These are phyloP conservation scores for Melieria picta DNA, from an alignment of 2,888 invertebrate species.

Conservation along the genomic window DNA sequence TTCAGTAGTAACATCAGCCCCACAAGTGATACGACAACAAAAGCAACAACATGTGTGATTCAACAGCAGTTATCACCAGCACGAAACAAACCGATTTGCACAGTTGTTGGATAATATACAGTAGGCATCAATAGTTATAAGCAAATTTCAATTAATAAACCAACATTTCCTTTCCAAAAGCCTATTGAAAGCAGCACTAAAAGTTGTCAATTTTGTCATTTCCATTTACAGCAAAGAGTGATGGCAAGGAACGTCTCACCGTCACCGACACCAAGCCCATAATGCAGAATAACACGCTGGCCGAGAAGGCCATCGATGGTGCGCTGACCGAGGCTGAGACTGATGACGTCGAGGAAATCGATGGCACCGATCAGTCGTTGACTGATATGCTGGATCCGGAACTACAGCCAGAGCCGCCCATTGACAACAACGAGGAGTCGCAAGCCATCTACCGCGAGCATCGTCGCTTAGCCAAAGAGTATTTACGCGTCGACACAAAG, in stretches of 20 bases:
- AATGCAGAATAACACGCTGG: slow-evolving; percentile 43
- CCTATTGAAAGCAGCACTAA: neutral
- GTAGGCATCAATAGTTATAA: slow-evolving; percentile 66
- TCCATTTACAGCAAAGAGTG: slow-evolving; percentile 60
- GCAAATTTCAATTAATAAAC: neutral
- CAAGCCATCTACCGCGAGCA: slow-evolving; percentile 89
- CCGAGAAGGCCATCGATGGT: slow-evolving; percentile 39
- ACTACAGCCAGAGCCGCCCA: slow-evolving; percentile 85
- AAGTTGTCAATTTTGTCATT: neutral
- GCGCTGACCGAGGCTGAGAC: slow-evolving; percentile 52
- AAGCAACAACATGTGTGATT: slow-evolving; percentile 68
- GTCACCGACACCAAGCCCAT: slow-evolving; percentile 64
- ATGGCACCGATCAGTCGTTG: slow-evolving; percentile 66
- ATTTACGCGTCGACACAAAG: slow-evolving; percentile 88
- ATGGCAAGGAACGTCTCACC: slow-evolving; percentile 64
- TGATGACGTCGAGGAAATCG: slow-evolving; percentile 50
- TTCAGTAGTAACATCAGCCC: too few relatives aligned
- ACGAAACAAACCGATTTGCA: slow-evolving; percentile 75
- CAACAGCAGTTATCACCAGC: slow-evolving; percentile 72
- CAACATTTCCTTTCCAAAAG: neutral
- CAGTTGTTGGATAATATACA: slow-evolving; percentile 82
- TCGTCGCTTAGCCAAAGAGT: slow-evolving; percentile 87
- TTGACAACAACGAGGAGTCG: slow-evolving; percentile 80
- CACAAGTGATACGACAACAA: neutral
- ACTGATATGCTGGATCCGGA: slow-evolving; percentile 84